Percentiles rank a stretch among this genome's conserved stretches.
phyloP scores from a whole-genome alignment of 2,888 invertebrate genomes.

The Colostygia pectinataria region DNA sequence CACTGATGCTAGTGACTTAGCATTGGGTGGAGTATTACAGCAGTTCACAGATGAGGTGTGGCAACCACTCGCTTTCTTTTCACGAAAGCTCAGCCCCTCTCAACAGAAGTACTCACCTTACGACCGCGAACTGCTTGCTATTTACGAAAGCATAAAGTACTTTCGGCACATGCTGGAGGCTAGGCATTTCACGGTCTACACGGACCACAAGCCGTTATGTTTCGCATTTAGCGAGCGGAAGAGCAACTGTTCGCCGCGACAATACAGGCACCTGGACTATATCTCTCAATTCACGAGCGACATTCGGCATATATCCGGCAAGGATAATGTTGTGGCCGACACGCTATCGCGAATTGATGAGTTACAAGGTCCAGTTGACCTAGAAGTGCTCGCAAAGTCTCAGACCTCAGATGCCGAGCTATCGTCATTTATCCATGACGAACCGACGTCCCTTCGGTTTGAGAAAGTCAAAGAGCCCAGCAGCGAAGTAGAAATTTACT shows the following conservation, averaged over 20 bases:
- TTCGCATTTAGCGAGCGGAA: slow-evolving; percentile 40
- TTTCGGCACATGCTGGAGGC: slow-evolving; percentile 27
- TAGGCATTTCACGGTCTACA: slow-evolving; percentile 2
- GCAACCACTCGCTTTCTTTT: slow-evolving; percentile 11
- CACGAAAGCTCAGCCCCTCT: slow-evolving; percentile 3
- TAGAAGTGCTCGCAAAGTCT: slow-evolving; percentile 19
- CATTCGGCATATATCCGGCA: slow-evolving; percentile 45
- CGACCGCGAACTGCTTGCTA: too few relatives aligned
- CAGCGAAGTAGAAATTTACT: slow-evolving; percentile 24
- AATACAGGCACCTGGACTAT: slow-evolving; percentile 47
- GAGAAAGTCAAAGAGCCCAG: slow-evolving; percentile 21
- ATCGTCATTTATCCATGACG: slow-evolving; percentile 7
- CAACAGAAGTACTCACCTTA: slow-evolving; percentile 9
- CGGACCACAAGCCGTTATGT: slow-evolving; percentile 52
- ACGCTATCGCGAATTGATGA: slow-evolving; percentile 43
- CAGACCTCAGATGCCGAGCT: slow-evolving; percentile 33
- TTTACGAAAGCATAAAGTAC: slow-evolving; percentile 34
- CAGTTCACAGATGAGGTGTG: not conserved
- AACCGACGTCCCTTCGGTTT: slow-evolving; percentile 30
- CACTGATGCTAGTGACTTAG: slow-evolving; percentile 35
- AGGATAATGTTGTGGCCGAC: slow-evolving; percentile 51
- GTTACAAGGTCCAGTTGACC: slow-evolving; percentile 23
- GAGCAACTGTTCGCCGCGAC: slow-evolving; percentile 47
- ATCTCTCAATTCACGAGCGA: slow-evolving; percentile 53
- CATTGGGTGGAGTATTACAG: slow-evolving; percentile 2